Base-by-base conservation (phyloP, 2,888 invertebrate species). In the Biston stratarius region DNA sequence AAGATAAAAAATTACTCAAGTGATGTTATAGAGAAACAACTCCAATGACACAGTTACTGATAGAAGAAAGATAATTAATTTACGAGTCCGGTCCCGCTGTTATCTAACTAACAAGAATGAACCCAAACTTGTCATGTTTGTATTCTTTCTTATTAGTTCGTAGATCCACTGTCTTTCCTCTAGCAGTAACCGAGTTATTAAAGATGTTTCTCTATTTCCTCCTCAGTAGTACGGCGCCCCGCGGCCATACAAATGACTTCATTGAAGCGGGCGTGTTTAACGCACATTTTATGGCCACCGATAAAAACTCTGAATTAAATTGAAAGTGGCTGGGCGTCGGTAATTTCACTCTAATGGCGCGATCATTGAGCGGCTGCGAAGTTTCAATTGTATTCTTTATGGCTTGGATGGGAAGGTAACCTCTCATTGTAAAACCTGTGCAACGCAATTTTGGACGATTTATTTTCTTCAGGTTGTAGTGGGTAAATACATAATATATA, bases 231-330 rank as follows among this genome's bases (percentile, higher is more conserved):
- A 48, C 5, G 47, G 53, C 53, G 14, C 58, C 52, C 52, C 57
- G 62, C 15, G 56, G 55, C 57, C 56, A 57, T 63, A 63, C 56
- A 57, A 62, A 62, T n/a, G 34, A 34, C 62, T 62, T 56, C 48
- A 56, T 62, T 49, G 56, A 49, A 40, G 40, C 56, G 55, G 33
- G 33, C 49, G 24, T 40, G 47, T 14, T 40, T 51, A 40, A 42
- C 63, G 49, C 44, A 11, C 6, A 0, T 57, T 56, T 57, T 49
- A 57, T 36, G 15, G 51, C 49, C 56, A 11, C 0, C 59, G 14
- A 64, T 53, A 59, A 64, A 63, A 58, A 47, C 24, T 48, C 58
- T 33, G 58, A 53, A 59, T 53, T 59, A 53, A 40, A 53, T 59
- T 63, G 49, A 49, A 56, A 51, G 63, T 49, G 56, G 36, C 53